These are phyloP conservation scores for Lycodopsis pacificus DNA, from an alignment of 2,797 vertebrate species.

Conservation along the genomic window DNA sequence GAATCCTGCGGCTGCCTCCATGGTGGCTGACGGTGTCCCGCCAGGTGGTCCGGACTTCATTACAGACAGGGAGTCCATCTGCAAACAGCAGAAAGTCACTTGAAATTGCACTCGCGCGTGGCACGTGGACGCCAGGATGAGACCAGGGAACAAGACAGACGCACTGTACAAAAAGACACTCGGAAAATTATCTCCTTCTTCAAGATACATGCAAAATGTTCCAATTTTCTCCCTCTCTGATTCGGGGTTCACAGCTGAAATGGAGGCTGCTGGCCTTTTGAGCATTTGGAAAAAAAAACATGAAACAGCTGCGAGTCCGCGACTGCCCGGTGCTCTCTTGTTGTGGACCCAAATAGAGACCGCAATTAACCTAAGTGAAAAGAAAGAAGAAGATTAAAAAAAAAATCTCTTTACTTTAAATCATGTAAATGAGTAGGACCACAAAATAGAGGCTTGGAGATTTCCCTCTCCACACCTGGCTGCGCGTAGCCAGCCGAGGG, in stretches of 20 bases:
- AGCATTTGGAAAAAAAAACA: conserved; percentile 46
- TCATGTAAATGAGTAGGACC: conserved; percentile 56
- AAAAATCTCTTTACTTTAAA: conserved; percentile 45
- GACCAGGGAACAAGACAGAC: conserved; percentile 32
- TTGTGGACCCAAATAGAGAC: conserved; percentile 41
- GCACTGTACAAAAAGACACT: conserved; percentile 2
- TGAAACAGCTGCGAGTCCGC: conserved; percentile 35
- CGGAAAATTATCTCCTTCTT: conserved; percentile 45
- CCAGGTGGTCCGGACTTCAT: conserved; percentile 62
- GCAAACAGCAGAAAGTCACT: conserved; percentile 53
- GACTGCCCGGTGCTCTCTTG: conserved; percentile 29
- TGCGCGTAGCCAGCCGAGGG: conserved; percentile 52
- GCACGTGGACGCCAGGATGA: conserved; percentile 19
- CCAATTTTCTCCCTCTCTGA: conserved; percentile 46
- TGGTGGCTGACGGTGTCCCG: conserved; percentile 40
- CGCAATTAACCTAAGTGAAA: conserved; percentile 56
- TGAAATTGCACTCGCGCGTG: conserved; percentile 18
- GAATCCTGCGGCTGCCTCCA: conserved; percentile 34
- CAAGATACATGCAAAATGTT: conserved; percentile 56
- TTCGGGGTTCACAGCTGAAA: conserved; percentile 49
- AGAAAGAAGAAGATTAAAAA: background rate
- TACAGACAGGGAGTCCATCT: conserved; percentile 55
- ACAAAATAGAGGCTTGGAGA: conserved; percentile 39
- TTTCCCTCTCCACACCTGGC: conserved; percentile 62
- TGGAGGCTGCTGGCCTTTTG: conserved; percentile 50